Conservation (phyloP, 2,113 vertebrate genomes). For the Terrapene triunguis region DNA sequence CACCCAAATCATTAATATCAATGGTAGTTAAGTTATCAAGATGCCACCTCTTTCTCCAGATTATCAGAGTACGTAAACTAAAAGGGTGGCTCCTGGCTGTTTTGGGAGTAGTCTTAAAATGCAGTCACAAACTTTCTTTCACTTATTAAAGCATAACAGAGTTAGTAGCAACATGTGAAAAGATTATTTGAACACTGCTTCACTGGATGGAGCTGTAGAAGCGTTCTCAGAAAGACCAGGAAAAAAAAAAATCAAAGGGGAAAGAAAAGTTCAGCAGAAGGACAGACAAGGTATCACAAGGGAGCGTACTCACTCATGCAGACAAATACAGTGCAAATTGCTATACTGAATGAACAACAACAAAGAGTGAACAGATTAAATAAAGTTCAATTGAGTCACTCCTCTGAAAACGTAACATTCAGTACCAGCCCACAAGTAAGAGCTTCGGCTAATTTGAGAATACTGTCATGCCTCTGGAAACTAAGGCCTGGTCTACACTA, state of each 20-base stretch:
- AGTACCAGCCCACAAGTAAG: not conserved
- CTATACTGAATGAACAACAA: not conserved
- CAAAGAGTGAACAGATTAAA: not conserved
- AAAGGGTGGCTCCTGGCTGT: too few relatives aligned
- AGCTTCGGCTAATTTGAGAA: not conserved
- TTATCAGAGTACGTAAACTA: not conserved
- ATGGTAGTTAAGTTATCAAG: slow-evolving; percentile 1
- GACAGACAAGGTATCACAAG: not conserved
- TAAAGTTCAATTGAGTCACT: not conserved
- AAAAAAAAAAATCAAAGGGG: not conserved
- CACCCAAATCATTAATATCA: not conserved
- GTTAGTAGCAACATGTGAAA: not conserved
- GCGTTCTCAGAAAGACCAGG: not conserved
- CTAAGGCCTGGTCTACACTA: too few relatives aligned
- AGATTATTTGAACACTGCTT: not conserved
- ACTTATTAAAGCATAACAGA: not conserved
- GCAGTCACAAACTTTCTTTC: not conserved
- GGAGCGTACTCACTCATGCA: accelerated
- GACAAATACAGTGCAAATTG: not conserved
- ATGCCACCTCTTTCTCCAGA: not conserved
- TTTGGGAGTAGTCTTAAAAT: not conserved
- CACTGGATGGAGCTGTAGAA: not conserved
- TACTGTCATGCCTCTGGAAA: not conserved
- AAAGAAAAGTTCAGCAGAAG: not conserved
- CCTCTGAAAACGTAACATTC: not conserved